phyloP scores from a whole-genome alignment of 2,888 invertebrate genomes.

The Baccha elongata region DNA sequence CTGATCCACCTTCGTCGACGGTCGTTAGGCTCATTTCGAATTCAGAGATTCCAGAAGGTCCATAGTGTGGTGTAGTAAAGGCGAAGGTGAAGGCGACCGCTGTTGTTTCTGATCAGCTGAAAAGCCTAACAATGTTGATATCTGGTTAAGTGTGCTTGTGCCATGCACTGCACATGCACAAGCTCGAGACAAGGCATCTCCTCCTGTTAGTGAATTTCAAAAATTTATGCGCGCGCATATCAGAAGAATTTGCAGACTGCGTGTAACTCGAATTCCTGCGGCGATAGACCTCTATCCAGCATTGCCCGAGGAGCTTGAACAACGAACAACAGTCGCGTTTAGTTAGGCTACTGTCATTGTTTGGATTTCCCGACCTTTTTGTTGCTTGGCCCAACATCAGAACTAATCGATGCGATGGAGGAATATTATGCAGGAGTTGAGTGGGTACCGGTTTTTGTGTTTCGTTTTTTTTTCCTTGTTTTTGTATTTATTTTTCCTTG shows the following conservation, averaged over 20 bases:
- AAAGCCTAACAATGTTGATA: slow-evolving; percentile 30
- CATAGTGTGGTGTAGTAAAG: slow-evolving; percentile 11
- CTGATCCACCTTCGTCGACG: slow-evolving; percentile 19
- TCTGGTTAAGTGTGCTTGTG: slow-evolving; percentile 46
- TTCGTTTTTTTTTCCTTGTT: slow-evolving; percentile 46
- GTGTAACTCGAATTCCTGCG: slow-evolving; percentile 74
- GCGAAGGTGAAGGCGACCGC: slow-evolving; percentile 16
- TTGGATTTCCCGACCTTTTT: slow-evolving; percentile 78
- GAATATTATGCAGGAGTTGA: slow-evolving; percentile 57
- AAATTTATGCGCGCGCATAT: slow-evolving; percentile 75
- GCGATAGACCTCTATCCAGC: slow-evolving; percentile 46
- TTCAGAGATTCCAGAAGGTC: slow-evolving; percentile 68
- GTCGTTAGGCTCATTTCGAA: slow-evolving; percentile 68
- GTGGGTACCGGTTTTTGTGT: slow-evolving; percentile 66
- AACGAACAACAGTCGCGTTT: slow-evolving; percentile 72
- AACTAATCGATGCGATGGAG: slow-evolving; percentile 75
- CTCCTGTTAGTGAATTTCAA: slow-evolving; percentile 67
- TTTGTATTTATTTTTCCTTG: slow-evolving; percentile 61
- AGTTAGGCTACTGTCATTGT: slow-evolving; percentile 72
- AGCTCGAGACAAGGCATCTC: slow-evolving; percentile 38
- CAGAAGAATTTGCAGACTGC: slow-evolving; percentile 75
- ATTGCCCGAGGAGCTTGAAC: slow-evolving; percentile 71
- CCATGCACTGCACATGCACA: slow-evolving; percentile 24
- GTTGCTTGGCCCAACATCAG: slow-evolving; percentile 76
- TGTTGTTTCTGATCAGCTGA: slow-evolving; percentile 17